phyloP scores from a whole-genome alignment of 2,797 vertebrate species.

The Sebastiscus albofasciatus region DNA sequence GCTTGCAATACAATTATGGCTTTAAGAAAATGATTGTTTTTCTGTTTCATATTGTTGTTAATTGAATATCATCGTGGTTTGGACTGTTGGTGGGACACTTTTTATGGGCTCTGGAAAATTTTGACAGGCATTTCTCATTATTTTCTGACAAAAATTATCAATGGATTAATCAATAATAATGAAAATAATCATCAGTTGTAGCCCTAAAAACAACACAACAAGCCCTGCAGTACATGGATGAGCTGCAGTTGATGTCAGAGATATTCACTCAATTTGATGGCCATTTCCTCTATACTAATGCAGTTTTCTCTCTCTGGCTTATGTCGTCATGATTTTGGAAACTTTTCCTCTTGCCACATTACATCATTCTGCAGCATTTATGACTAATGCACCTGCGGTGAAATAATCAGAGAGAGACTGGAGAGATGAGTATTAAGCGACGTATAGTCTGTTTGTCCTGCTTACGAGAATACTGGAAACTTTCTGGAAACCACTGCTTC shows the following conservation, averaged over 20 bases:
- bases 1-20: too few relatives aligned
- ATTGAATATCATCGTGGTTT: background rate
- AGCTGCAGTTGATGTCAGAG: background rate
- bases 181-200: background rate
- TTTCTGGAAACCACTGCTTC: background rate
- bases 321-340: slow-evolving; percentile 7
- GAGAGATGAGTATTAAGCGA: background rate
- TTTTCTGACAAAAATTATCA: background rate
- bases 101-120: background rate
- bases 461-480: background rate
- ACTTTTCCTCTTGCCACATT: slow-evolving; percentile 20
- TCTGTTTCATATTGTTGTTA: background rate
- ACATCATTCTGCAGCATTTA: slow-evolving; percentile 42
- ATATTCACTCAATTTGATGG: background rate
- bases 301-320: background rate
- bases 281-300: background rate
- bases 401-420: background rate
- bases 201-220: background rate
- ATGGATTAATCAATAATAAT: background rate
- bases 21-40: background rate
- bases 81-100: background rate
- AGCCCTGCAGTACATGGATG: background rate
- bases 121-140: background rate
- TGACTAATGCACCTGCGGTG: slow-evolving; percentile 39
- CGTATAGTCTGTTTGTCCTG: background rate